These are phyloP conservation scores for Chrysotoxum bicinctum DNA, from an alignment of 2,888 invertebrate genomes.

Conservation along the genomic window DNA sequence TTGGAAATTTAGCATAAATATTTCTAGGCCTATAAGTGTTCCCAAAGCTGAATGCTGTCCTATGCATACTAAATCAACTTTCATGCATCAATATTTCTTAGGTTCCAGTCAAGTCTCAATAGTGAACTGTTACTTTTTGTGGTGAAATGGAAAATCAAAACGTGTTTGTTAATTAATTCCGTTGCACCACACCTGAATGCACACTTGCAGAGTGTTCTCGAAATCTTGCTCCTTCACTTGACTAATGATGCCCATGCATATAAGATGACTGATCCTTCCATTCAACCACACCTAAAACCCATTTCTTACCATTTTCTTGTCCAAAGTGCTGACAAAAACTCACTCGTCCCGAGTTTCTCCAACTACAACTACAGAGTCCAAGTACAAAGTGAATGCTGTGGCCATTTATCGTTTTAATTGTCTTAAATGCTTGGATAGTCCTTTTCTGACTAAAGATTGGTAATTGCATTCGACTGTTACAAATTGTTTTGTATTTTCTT, in stretches of 20 bases:
- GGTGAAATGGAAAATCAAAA: not conserved
- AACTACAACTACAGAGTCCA: not conserved
- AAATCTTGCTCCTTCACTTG: not conserved
- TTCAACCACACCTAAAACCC: slow-evolving; percentile 11
- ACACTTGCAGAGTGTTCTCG: not conserved
- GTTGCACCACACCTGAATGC: slow-evolving; percentile 19
- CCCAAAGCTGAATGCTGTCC: no score
- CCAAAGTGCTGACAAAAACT: slow-evolving; percentile 67
- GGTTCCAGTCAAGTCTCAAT: no score
- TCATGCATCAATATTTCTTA: no score
- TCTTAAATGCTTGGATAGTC: slow-evolving; percentile 45
- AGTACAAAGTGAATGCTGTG: slow-evolving; percentile 1
- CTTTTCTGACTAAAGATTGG: slow-evolving; percentile 41
- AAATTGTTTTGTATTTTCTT: slow-evolving; percentile 68
- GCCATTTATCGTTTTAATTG: slow-evolving; percentile 69
- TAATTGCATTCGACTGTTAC: slow-evolving; percentile 69
- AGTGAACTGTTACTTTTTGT: no score
- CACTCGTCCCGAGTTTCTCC: slow-evolving; percentile 35
- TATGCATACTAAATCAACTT: no score
- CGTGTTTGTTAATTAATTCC: not conserved
- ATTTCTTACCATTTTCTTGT: slow-evolving; percentile 15
- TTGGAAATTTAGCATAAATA: no score
- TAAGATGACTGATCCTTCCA: not conserved
- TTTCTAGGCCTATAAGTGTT: no score
- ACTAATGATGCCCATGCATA: slow-evolving; percentile 37